Conservation (phyloP, 2,888 invertebrate genomes). For the Smittia sp. region DNA sequence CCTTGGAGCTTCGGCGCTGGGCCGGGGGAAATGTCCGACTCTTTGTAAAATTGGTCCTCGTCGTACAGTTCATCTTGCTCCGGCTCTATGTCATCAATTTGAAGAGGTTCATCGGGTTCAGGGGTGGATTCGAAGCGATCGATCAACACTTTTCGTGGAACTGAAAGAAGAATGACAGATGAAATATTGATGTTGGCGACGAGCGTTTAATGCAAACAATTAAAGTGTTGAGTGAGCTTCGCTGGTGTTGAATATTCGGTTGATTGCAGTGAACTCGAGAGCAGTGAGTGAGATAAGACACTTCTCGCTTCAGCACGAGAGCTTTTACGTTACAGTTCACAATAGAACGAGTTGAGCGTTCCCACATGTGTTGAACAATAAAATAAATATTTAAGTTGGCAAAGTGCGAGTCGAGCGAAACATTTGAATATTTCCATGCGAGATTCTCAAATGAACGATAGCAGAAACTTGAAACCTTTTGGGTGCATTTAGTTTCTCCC, state of each 20-base stretch:
- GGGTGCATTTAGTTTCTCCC: background rate
- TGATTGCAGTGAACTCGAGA: background rate
- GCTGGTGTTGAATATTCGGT: too few relatives aligned
- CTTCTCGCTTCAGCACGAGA: background rate
- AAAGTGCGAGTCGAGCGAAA: background rate
- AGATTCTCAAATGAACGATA: background rate
- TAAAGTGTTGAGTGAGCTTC: background rate
- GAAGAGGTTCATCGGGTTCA: conserved; percentile 72
- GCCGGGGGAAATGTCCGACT: conserved; percentile 57
- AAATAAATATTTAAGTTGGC: conserved; percentile 15
- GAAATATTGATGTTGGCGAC: background rate
- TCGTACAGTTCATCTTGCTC: conserved; percentile 58
- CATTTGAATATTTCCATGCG: background rate
- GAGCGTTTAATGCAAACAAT: background rate
- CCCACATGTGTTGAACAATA: conserved; percentile 4
- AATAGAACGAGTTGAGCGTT: too few relatives aligned
- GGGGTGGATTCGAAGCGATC: conserved; percentile 77
- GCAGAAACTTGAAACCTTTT: background rate
- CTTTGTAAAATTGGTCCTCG: conserved; percentile 58
- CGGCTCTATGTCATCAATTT: conserved; percentile 53
- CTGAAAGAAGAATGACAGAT: conserved; percentile 54
- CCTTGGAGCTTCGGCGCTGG: conserved; percentile 56
- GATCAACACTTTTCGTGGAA: conserved; percentile 78
- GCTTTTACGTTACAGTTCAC: background rate
- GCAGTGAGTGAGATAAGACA: background rate